These are phyloP conservation scores for Microdon myrmicae DNA, from an alignment of 2,888 invertebrate genomes.

Conservation along the genomic window DNA sequence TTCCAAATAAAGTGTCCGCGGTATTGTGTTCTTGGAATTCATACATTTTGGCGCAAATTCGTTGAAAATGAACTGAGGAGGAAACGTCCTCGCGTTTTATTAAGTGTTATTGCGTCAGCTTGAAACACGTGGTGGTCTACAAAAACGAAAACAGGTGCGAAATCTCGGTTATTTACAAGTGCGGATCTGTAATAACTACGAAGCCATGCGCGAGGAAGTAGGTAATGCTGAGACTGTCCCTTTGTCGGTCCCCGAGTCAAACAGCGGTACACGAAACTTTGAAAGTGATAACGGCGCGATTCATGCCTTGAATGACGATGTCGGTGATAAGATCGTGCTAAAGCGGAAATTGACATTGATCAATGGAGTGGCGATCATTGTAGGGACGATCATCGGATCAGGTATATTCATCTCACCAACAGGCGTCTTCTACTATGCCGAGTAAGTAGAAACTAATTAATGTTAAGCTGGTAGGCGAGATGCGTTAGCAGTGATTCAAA, in stretches of 20 bases:
- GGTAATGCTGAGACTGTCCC: constrained; percentile 33
- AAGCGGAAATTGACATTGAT: constrained; percentile 85
- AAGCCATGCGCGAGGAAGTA: constrained; percentile 22
- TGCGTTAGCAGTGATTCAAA: no score
- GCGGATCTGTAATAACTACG: constrained; percentile 9
- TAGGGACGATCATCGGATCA: constrained; percentile 89
- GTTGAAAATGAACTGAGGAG: no score
- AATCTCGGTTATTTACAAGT: no score
- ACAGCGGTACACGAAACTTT: constrained; percentile 14
- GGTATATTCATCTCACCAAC: constrained; percentile 95
- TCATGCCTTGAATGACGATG: constrained; percentile 32
- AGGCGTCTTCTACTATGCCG: constrained; percentile 75
- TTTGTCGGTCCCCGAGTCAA: constrained; percentile 22
- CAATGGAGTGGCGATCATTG: constrained; percentile 88
- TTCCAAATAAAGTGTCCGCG: no score
- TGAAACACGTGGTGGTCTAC: no score
- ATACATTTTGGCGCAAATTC: no score
- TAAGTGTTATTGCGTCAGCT: no score
- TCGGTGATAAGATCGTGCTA: constrained; percentile 72
- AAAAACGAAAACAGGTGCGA: no score
- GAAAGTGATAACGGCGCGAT: constrained; percentile 15
- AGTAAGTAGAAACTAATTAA: no score
- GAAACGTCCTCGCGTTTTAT: no score
- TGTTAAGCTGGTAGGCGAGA: no score
- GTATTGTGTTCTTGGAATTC: no score